Percentiles rank a stretch among this genome's conserved stretches.
These are phyloP conservation scores for Xenopus borealis DNA, from an alignment of 2,113 vertebrate species.

Conservation along the genomic window DNA sequence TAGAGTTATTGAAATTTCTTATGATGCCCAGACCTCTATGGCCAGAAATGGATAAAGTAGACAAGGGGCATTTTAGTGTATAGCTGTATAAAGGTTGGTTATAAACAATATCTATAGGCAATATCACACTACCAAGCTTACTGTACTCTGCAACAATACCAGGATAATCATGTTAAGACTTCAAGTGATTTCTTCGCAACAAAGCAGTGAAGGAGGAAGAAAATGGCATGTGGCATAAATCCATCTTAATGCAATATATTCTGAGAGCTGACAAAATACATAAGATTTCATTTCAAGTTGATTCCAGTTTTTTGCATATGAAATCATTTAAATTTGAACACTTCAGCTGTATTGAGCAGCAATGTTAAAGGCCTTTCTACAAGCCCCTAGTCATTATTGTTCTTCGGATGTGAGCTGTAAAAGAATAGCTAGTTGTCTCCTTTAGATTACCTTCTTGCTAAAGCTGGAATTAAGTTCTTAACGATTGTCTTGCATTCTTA, in stretches of 20 bases:
- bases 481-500: conserved; percentile 24
- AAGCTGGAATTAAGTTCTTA: conserved; percentile 41
- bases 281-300: conserved; percentile 11
- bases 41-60: too few species aligned
- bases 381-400: background rate
- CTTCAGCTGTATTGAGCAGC: background rate
- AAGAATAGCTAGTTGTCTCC: background rate
- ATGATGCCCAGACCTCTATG: too few species aligned
- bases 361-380: background rate
- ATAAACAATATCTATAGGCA: background rate
- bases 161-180: background rate
- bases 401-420: background rate
- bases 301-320: background rate
- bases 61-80: too few species aligned
- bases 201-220: background rate
- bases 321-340: background rate
- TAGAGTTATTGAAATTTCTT: too few species aligned
- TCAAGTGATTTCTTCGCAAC: background rate
- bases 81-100: too few species aligned
- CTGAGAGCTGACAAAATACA: conserved; percentile 1
- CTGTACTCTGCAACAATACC: background rate
- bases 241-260: conserved; percentile 13
- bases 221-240: conserved; percentile 8
- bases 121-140: background rate
- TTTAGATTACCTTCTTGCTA: conserved; percentile 25